Base-by-base conservation (phyloP, 2,888 invertebrate species). In the Gerosis bhagava region DNA sequence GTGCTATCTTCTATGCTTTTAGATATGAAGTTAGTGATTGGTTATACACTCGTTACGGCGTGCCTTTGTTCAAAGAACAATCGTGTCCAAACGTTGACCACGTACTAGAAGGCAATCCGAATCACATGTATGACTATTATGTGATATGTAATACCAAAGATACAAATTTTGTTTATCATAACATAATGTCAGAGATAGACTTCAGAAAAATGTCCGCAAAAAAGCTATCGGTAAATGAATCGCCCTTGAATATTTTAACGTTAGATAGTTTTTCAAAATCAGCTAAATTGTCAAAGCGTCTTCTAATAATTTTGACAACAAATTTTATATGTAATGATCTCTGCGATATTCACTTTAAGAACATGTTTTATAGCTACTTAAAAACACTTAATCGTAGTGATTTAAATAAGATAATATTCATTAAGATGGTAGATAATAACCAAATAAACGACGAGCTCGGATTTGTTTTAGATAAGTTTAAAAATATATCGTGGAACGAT, bases 121-220 rank as follows among this genome's bases (percentile, higher is more conserved):
- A 93, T 70, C 92, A 94, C 57, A 89, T 95, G 55, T 96, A 95
- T 77, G 97, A 97, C 74, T 96, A 95, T 54, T 97, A 96, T 83
- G 92, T 97, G 76, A 93, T 96, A 64, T 96, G 96, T 83, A 94
- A 95, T 81, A 93, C 94, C 76, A 93, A 94, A 77, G 96, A 96
- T 91, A 94, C 86, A 68, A 93, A 86, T 90, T 93, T 90, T 56
- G 90, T 91, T 80, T 93, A 78, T 78, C 92, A 80, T 89, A 93
- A 87, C 83, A 93, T 88, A 65, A 94, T 86, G 90, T 92, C 76
- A 60, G 95, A 95, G 67, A 81, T 96, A 56, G 96, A 96, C 70
- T 86, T 81, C 59, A 75, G 88, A 58, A 94, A 94, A 75, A 92
- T 95, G 61, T 83, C 93, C 6, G 83, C 94, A 2, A 95, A 94